Percentiles rank a stretch among this genome's conserved stretches.
Evolutionary conservation across 1,140 invertebrate genomes (phyloP).

Genomic region (Dendroctonus valens): DNA sequence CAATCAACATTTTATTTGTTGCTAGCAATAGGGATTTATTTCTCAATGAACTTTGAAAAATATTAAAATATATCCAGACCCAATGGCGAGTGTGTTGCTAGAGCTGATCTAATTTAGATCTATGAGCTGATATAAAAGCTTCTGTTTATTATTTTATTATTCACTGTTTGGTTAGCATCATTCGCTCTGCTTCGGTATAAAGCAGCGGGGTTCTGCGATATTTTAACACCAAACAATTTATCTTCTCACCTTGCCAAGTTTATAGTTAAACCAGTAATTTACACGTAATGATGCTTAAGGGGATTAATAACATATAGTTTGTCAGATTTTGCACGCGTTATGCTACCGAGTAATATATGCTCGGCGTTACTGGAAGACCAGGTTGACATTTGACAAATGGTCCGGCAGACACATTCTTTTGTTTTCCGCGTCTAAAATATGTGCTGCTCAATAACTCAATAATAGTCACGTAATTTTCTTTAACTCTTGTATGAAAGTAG

Average conservation of each 20-base stretch:
- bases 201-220: constrained; percentile 31
- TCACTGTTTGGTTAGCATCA: constrained; percentile 23
- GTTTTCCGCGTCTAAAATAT: constrained; percentile 3
- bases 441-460: constrained; percentile 10
- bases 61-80: no score
- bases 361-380: constrained; percentile 7
- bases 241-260: constrained; percentile 34
- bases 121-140: no score
- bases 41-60: no score
- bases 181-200: constrained; percentile 23
- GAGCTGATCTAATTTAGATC: no score
- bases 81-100: no score
- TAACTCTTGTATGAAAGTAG: no score
- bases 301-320: constrained; percentile 31
- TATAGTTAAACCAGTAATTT: constrained; percentile 35
- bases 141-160: constrained; percentile 12
- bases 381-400: constrained; percentile 14
- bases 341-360: constrained; percentile 12
- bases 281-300: constrained; percentile 34
- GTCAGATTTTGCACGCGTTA: constrained; percentile 22
- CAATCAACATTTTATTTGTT: no score
- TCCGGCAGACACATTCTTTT: constrained; percentile 15
- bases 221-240: constrained; percentile 35
- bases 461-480: neutral
- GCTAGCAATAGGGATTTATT: no score